Evolutionary conservation across 2,888 invertebrate genomes (phyloP), one percentile per base, ranked within the genome.

Genomic region (Athetis lepigone): DNA sequence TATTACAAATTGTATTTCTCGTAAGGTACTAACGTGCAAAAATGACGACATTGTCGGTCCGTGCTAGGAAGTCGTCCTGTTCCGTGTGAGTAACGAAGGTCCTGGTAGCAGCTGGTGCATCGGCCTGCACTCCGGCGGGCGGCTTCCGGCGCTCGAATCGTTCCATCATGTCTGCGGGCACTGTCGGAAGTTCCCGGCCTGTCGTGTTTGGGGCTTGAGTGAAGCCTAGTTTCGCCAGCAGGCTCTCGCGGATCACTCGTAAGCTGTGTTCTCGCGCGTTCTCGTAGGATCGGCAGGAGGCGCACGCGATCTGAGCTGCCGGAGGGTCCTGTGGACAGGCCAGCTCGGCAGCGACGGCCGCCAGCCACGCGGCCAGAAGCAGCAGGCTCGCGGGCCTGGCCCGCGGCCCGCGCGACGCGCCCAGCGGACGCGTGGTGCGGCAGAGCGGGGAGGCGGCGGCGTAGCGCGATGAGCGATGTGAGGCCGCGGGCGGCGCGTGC

Each of bases 61-160:
- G 96, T 79, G 96, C 96, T 84, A 96, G 96, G 92, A 96, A 96
- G 88, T 97, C 96, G 84, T 97, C 97, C 73, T 88, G 96, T 95
- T 89, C 96, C 92, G 88, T 96, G 92, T 88, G 96, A 89, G 90
- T 95, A 92, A 90, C 95, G 87, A 90, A 92, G 89, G 88, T 92
- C 88, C 88, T 95, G 87, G 88, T 92, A 79, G 91, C 93, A 91
- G 89, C 95, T 64, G 92, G 92, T 78, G 91, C 96, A 85, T 97
- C 97, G 66, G 96, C 96, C 83, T 96, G 96, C 80, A 95, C 95
- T 77, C 96, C 96, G 75, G 94, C 92, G 77, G 95, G 90, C 85
- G 95, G 95, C 89, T 94, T 95, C 83, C 91, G 92, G 87, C 91
- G 92, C 91, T 90, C 90, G 87, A 87, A 93, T 62, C 90, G 90